phyloP scores from a whole-genome alignment of 2,888 invertebrate species.

The Rhyacophila evoluta region DNA sequence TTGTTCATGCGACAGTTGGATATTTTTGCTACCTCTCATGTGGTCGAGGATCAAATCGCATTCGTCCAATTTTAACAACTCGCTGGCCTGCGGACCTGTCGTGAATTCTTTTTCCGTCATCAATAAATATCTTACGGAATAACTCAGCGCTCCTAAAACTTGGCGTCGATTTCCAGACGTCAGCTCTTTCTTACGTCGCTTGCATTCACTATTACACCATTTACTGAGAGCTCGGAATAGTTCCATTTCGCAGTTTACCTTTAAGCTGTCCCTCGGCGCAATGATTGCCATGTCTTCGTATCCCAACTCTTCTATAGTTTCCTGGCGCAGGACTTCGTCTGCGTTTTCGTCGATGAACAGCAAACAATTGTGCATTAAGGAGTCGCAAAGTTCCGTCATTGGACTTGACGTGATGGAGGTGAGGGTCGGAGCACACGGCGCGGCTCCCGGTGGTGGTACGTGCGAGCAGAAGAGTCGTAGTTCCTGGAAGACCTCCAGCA shows the following conservation, averaged over 20 bases:
- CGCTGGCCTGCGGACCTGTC: slow-evolving; percentile 67
- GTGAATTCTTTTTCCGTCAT: slow-evolving; percentile 75
- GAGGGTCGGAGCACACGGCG: slow-evolving; percentile 66
- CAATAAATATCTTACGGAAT: slow-evolving; percentile 75
- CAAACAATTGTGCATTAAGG: slow-evolving; percentile 76
- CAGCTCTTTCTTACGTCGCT: slow-evolving; percentile 64
- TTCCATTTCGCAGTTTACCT: slow-evolving; percentile 73
- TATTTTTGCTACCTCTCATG: slow-evolving; percentile 59
- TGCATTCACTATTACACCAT: slow-evolving; percentile 67
- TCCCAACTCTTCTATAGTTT: slow-evolving; percentile 73
- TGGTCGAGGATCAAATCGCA: slow-evolving; percentile 65
- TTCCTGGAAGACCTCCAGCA: slow-evolving; percentile 74
- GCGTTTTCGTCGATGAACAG: slow-evolving; percentile 71
- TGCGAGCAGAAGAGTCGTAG: slow-evolving; percentile 67
- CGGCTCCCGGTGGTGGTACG: slow-evolving; percentile 66
- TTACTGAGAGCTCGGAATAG: slow-evolving; percentile 74
- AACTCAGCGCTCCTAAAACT: slow-evolving; percentile 69
- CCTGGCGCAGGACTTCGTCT: slow-evolving; percentile 68
- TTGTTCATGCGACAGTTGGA: slow-evolving; percentile 66
- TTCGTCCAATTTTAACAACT: slow-evolving; percentile 67
- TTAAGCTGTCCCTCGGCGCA: slow-evolving; percentile 76
- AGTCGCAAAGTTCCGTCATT: slow-evolving; percentile 66
- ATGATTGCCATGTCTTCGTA: slow-evolving; percentile 75
- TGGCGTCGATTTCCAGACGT: slow-evolving; percentile 66
- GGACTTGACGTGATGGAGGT: slow-evolving; percentile 63